Conservation (phyloP, 1,140 invertebrate genomes). For the Phymastichus coffea region DNA sequence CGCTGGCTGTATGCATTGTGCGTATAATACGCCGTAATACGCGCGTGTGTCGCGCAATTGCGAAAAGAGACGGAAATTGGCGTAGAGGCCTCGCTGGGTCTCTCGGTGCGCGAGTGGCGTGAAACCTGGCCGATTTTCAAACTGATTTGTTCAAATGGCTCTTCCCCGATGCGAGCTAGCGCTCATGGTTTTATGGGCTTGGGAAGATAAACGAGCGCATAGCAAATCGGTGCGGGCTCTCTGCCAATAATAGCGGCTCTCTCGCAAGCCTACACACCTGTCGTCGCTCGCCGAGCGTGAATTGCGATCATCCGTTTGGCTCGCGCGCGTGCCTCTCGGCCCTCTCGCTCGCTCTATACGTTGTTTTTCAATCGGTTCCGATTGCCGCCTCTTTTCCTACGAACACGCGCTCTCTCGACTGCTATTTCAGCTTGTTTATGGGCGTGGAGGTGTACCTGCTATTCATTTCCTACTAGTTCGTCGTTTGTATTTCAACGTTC, state of each 20-base stretch:
- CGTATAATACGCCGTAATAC: background rate
- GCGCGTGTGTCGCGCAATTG: background rate
- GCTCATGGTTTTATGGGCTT: too few species aligned
- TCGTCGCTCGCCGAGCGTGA: background rate
- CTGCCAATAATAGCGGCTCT: background rate
- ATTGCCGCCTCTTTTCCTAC: too few species aligned
- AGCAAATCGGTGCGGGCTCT: slow-evolving; percentile 1
- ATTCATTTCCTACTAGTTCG: background rate
- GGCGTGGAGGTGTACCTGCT: background rate
- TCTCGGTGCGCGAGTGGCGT: too few species aligned
- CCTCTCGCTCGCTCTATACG: background rate
- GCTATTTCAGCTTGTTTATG: background rate
- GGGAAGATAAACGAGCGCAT: background rate
- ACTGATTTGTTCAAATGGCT: too few species aligned
- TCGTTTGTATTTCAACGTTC: too few species aligned
- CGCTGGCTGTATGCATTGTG: background rate
- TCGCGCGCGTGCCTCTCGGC: too few species aligned
- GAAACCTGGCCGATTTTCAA: too few species aligned
- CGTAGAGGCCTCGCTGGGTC: too few species aligned
- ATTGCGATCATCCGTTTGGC: background rate
- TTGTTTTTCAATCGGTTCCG: background rate
- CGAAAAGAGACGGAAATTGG: background rate
- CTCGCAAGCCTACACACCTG: background rate
- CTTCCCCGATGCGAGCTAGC: too few species aligned
- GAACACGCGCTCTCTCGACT: too few species aligned